These are phyloP conservation scores for Temnothorax longispinosus DNA, from an alignment of 1,140 invertebrate genomes.

Conservation along the genomic window DNA sequence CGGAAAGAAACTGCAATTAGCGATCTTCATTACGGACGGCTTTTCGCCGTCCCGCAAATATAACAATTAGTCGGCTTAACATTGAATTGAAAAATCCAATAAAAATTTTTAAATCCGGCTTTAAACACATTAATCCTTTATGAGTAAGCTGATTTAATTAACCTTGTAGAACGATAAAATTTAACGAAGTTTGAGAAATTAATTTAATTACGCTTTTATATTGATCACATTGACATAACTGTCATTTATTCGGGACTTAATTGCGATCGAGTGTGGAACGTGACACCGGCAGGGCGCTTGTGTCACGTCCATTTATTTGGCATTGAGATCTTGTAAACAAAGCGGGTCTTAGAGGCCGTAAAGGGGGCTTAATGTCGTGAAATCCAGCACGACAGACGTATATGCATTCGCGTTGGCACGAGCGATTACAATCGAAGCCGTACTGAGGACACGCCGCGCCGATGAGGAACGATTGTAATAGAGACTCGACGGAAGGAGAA, in stretches of 20 bases:
- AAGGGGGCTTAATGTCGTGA: conserved; percentile 19
- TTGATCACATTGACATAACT: neutral
- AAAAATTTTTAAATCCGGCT: neutral
- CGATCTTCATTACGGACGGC: neutral
- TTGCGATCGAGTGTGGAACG: neutral
- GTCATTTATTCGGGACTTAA: neutral
- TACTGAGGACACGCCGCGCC: neutral
- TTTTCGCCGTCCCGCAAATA: neutral
- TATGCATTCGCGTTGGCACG: neutral
- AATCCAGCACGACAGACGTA: conserved; percentile 11
- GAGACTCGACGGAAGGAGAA: neutral
- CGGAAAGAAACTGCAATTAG: conserved; percentile 31
- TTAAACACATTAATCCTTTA: neutral
- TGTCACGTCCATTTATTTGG: neutral
- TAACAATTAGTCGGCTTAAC: neutral
- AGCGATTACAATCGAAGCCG: conserved; percentile 44
- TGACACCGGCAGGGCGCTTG: neutral
- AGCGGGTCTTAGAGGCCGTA: conserved; percentile 11
- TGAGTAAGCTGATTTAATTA: neutral
- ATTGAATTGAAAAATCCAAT: neutral
- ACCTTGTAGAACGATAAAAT: neutral
- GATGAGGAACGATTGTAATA: neutral
- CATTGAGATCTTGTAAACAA: conserved; percentile 37
- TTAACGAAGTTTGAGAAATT: neutral
- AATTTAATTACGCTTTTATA: neutral